Evolutionary conservation across 2,888 invertebrate species (phyloP), one percentile per base, ranked within the genome.

Genomic region (Ernsta delagoae): DNA sequence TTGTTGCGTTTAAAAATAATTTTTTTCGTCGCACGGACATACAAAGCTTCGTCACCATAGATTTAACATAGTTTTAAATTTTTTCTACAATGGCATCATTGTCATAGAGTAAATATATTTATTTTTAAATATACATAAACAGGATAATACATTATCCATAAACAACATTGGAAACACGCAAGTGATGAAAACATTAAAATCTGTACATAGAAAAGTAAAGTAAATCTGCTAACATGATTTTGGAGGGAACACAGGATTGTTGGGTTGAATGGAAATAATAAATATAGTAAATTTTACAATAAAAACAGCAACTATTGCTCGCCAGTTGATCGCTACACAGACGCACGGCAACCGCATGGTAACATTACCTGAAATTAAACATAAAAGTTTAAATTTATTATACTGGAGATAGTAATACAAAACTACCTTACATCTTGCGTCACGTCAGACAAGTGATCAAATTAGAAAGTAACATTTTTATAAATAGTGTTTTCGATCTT

Each of bases 281-380:
- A 53, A 39, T 56, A 61, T 61, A 61, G 61, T 67, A 79, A 53
- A 83, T 87, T 86, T 86, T 86, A 87, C 84, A 86, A 77, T 77
- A 73, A 53, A 50, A 68, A 75, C 77, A 79, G 82, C 81, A 79
- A 81, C 86, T 86, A 86, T 82, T 80, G 80, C 71, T 78, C 64
- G 79, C 74, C 78, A 76, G 80, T 78, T 77, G 74, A 68, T 70
- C 70, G 61, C 78, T 74, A 72, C 78, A 71, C 75, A 77, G 73
- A 75, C 76, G 72, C 81, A 79, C 77, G 80, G 77, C 78, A 71
- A 75, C 79, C 48, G 74, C 78, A 75, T 83, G 85, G 84, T 84
- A 83, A 85, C 81, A 80, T 79, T 83, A 86, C 85, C 90, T 90
- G 86, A 0, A 80, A 80, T 24, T 4, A 31, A 31, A 31, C 31